phyloP scores from a whole-genome alignment of 2,113 vertebrate genomes.

The Genyomyrus donnyi region DNA sequence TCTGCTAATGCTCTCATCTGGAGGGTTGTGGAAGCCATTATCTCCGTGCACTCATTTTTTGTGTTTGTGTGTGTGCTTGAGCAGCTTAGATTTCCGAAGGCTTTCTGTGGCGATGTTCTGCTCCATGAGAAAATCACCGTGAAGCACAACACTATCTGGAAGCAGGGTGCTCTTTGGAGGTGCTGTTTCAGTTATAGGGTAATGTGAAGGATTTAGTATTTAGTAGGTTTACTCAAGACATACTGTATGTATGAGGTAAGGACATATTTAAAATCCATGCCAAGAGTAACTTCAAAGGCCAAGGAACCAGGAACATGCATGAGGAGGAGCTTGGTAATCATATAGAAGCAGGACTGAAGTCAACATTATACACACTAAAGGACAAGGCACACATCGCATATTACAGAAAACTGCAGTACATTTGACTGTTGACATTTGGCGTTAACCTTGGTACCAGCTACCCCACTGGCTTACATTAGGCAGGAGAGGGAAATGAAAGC shows the following conservation, averaged over 20 bases:
- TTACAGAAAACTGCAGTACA: not conserved
- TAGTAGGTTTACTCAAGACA: not conserved
- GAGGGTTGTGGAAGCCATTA: not conserved
- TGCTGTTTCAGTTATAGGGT: not conserved
- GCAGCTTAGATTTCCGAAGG: not conserved
- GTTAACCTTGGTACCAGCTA: not conserved
- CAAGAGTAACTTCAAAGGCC: not conserved
- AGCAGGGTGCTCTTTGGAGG: not conserved
- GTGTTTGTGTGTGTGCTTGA: not conserved
- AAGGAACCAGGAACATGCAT: not conserved
- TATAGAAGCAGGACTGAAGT: not conserved
- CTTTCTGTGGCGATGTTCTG: not conserved
- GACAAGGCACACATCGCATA: not conserved
- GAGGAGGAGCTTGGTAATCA: not conserved
- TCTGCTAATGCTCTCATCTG: not conserved
- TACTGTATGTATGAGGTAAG: not conserved
- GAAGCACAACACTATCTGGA: not conserved
- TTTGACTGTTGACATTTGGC: not conserved
- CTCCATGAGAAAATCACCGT: not conserved
- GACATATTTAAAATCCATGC: not conserved
- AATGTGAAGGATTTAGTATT: not conserved
- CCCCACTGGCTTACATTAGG: not conserved
- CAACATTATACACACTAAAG: not conserved
- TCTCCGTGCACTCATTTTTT: not conserved
- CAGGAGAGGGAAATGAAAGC: not conserved